phyloP scores from a whole-genome alignment of 2,888 invertebrate genomes.

The Pheosia tremula region DNA sequence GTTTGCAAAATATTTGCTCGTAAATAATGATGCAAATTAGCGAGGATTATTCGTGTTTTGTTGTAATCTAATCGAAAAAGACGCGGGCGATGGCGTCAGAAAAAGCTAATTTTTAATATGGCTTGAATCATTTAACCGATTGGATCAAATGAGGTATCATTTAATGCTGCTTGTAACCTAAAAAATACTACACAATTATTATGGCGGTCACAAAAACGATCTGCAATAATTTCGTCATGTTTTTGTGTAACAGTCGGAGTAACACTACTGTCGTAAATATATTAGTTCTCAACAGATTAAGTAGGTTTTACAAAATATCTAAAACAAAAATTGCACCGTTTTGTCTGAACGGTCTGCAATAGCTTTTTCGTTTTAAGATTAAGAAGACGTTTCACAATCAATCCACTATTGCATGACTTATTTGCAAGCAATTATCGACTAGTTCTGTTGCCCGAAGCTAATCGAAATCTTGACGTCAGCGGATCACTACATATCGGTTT shows the following conservation, averaged over 20 bases:
- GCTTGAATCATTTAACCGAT: not conserved
- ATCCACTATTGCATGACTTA: not conserved
- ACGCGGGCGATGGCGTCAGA: too few species aligned
- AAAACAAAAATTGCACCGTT: not conserved
- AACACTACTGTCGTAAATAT: not conserved
- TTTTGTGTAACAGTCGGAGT: not conserved
- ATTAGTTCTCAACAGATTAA: not conserved
- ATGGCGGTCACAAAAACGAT: not conserved
- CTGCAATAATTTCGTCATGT: not conserved
- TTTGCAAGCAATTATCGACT: not conserved
- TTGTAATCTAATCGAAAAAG: too few species aligned
- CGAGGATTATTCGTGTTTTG: too few species aligned
- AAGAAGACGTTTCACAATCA: not conserved
- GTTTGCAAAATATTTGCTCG: too few species aligned
- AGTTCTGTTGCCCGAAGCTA: not conserved
- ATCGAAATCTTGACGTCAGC: not conserved
- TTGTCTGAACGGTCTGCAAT: not conserved
- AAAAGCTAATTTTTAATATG: not conserved
- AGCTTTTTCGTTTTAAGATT: not conserved
- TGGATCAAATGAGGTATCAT: not conserved
- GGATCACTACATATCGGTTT: constrained; percentile 1
- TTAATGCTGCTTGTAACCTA: not conserved
- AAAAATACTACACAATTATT: not conserved
- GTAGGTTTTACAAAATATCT: not conserved
- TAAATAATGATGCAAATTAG: too few species aligned